Percentiles rank a stretch among this genome's conserved stretches.
phyloP scores from a whole-genome alignment of 1,140 invertebrate species.

The Myzus persicae region DNA sequence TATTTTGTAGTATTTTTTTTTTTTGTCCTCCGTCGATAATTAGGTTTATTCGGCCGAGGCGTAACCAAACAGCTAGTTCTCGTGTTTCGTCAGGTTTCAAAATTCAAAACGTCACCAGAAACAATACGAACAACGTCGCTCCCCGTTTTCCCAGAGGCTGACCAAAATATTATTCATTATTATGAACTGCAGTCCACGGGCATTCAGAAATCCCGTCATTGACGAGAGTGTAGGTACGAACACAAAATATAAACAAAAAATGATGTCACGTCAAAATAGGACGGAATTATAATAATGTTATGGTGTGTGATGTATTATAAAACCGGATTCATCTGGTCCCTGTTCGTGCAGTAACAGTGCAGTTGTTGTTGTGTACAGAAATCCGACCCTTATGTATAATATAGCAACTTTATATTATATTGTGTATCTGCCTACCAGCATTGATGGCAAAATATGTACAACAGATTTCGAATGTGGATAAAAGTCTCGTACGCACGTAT shows the following conservation, averaged over 20 bases:
- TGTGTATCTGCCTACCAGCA: background rate
- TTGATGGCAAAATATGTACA: background rate
- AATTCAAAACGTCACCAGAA: slow-evolving; percentile 42
- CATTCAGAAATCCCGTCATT: background rate
- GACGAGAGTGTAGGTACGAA: background rate
- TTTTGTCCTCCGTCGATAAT: background rate
- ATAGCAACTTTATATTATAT: background rate
- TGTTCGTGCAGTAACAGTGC: background rate
- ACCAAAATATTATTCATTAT: background rate
- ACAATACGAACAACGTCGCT: background rate
- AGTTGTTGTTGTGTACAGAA: background rate
- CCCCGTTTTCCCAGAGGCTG: background rate
- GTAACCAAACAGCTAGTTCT: background rate
- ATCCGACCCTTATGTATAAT: background rate
- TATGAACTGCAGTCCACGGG: background rate
- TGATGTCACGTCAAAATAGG: background rate
- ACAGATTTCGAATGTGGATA: background rate
- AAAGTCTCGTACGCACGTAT: background rate
- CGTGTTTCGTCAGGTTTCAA: slow-evolving; percentile 35
- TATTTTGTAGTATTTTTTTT: background rate
- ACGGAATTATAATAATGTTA: background rate
- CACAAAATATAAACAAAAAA: background rate
- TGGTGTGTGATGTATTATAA: background rate
- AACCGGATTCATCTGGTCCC: slow-evolving; percentile 4
- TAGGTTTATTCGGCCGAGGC: slow-evolving; percentile 32